Conservation (phyloP, 2,113 vertebrate genomes). For the Gymnogyps californianus region DNA sequence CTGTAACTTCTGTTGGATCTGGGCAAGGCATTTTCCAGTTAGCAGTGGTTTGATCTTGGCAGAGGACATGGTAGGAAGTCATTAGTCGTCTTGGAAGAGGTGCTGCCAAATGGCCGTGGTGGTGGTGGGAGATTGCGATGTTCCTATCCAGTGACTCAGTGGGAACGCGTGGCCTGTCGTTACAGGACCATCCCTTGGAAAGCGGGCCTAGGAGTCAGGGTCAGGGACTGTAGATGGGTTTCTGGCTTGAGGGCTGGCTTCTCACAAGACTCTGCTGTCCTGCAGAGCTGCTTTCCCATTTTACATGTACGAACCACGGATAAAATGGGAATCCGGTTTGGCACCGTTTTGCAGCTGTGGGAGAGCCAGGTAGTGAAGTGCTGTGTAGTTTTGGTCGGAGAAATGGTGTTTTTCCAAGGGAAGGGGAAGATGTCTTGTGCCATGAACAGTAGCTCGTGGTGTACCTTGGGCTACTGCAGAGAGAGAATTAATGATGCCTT, state of each 20-base stretch:
- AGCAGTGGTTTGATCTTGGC: background rate
- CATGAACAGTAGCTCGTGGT: background rate
- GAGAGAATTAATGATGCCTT: background rate
- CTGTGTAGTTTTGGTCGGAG: background rate
- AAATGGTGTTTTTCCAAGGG: background rate
- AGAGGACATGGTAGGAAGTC: background rate
- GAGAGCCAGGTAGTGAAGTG: background rate
- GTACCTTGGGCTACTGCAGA: background rate
- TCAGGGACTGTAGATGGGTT: background rate
- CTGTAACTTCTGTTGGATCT: background rate
- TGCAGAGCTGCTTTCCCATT: background rate
- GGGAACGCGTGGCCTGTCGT: fast-evolving
- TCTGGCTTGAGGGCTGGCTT: background rate
- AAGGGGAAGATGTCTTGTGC: fast-evolving
- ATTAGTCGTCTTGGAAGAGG: background rate
- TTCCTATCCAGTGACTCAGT: background rate
- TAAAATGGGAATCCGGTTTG: background rate
- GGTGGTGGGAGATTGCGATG: too few species aligned
- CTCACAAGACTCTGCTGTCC: background rate
- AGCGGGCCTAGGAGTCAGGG: fast-evolving
- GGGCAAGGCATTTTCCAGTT: background rate
- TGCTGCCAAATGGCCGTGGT: background rate
- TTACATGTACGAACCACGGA: background rate
- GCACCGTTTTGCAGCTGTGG: background rate
- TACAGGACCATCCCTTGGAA: background rate